Evolutionary conservation across 2,888 invertebrate genomes (phyloP).

Genomic region (Nineta flava): DNA sequence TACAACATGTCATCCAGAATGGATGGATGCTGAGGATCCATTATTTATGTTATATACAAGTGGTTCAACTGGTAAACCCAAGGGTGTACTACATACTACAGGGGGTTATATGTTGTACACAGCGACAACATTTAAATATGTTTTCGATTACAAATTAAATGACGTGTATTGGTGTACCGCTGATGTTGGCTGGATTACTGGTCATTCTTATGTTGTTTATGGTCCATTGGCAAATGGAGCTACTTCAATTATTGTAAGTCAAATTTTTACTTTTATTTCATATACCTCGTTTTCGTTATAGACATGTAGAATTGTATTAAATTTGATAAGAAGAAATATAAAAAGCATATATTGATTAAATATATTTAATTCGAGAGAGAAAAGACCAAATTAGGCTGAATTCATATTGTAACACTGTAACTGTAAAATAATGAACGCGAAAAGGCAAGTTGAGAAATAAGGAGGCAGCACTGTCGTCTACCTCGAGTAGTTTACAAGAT

Average conservation of each 20-base stretch:
- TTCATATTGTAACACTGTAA: too few relatives aligned
- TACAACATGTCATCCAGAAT: constrained; percentile 77
- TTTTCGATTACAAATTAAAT: constrained; percentile 77
- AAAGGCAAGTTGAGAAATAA: too few relatives aligned
- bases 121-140: constrained; percentile 87
- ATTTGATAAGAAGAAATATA: not conserved
- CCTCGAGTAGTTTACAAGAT: too few relatives aligned
- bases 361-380: too few relatives aligned
- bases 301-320: not conserved
- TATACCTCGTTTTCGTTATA: not conserved
- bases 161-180: constrained; percentile 91
- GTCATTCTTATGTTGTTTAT: constrained; percentile 85
- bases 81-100: constrained; percentile 91
- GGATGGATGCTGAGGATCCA: constrained; percentile 94
- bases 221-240: constrained; percentile 89
- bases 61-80: constrained; percentile 95
- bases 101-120: constrained; percentile 91
- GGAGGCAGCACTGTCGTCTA: too few relatives aligned
- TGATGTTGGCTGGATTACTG: constrained; percentile 94
- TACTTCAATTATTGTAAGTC: constrained; percentile 79
- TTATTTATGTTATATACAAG: constrained; percentile 96
- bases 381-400: too few relatives aligned
- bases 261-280: not conserved
- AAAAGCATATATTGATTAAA: not conserved
- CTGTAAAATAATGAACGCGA: too few relatives aligned